Evolutionary conservation across 2,797 vertebrate species (phyloP).

Genomic region (Tenualosa ilisha): DNA sequence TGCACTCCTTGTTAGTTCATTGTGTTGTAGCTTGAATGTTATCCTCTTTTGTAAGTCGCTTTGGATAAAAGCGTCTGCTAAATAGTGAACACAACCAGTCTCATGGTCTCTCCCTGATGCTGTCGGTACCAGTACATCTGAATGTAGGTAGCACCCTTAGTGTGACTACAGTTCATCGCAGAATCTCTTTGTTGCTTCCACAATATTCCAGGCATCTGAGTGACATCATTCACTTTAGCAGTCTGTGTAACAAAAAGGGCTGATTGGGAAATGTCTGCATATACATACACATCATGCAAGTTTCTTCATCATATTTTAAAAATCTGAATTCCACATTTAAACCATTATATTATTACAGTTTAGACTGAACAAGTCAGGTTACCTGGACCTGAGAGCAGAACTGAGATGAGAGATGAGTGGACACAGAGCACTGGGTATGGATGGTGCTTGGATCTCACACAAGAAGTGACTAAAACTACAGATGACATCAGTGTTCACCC

Average conservation of each 20-base stretch:
- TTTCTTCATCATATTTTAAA: no score
- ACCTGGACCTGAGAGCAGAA: no score
- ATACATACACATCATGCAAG: no score
- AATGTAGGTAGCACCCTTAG: accelerated
- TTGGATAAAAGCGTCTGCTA: no score
- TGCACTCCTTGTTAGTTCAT: no score
- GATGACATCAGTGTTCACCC: not conserved
- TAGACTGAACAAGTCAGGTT: no score
- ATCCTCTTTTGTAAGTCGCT: not conserved
- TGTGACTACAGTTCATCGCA: constrained; percentile 59
- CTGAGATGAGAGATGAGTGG: no score
- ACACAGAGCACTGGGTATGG: no score
- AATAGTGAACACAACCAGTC: constrained; percentile 40
- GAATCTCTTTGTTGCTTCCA: not conserved
- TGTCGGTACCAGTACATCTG: constrained; percentile 68
- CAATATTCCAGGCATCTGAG: constrained; percentile 38
- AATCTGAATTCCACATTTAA: no score
- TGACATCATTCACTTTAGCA: constrained; percentile 48
- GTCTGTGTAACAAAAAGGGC: not conserved
- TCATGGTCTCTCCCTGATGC: constrained; percentile 53
- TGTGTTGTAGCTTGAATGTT: no score
- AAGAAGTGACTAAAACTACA: not conserved
- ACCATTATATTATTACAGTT: no score
- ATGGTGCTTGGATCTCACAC: not conserved
- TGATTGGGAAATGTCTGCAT: no score